A percentile compares a stretch with the other conserved stretches of the same genome.
Evolutionary conservation across 2,113 vertebrate species (phyloP).

Genomic region (Tichodroma muraria): DNA sequence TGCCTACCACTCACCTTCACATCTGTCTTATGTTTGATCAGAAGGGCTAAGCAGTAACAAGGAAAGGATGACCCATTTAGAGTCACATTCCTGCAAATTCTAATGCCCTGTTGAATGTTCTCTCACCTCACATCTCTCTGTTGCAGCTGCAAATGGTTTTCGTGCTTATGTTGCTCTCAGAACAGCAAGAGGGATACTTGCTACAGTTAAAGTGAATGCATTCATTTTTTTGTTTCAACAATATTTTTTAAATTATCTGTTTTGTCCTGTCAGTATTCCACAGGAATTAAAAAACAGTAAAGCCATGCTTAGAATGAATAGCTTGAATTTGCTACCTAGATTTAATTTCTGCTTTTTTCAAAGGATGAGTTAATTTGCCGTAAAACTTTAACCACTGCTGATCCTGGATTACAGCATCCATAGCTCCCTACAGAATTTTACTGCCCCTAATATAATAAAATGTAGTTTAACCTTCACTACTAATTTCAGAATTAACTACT

Average conservation of each 20-base stretch:
- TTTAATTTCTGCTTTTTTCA: slow-evolving; percentile 11
- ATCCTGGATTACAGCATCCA: background rate
- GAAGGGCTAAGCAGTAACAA: background rate
- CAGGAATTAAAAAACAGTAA: background rate
- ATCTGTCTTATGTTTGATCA: background rate
- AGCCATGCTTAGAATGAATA: background rate
- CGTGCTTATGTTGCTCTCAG: background rate
- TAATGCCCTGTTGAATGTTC: background rate
- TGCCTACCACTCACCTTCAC: background rate
- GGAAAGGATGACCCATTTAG: background rate
- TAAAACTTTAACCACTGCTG: slow-evolving; percentile 20
- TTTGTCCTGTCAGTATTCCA: background rate
- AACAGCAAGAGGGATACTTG: background rate
- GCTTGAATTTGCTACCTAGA: background rate
- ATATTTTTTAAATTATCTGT: background rate
- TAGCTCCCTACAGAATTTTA: background rate
- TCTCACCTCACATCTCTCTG: background rate
- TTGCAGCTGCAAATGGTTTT: background rate
- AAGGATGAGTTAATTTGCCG: background rate
- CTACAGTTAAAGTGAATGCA: background rate
- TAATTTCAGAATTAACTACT: slow-evolving; percentile 42
- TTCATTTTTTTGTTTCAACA: background rate
- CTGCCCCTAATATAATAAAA: background rate
- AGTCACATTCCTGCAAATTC: background rate
- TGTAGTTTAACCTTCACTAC: slow-evolving; percentile 12